phyloP scores from a whole-genome alignment of 2,888 invertebrate species.

The Scaptomyza tumidula region DNA sequence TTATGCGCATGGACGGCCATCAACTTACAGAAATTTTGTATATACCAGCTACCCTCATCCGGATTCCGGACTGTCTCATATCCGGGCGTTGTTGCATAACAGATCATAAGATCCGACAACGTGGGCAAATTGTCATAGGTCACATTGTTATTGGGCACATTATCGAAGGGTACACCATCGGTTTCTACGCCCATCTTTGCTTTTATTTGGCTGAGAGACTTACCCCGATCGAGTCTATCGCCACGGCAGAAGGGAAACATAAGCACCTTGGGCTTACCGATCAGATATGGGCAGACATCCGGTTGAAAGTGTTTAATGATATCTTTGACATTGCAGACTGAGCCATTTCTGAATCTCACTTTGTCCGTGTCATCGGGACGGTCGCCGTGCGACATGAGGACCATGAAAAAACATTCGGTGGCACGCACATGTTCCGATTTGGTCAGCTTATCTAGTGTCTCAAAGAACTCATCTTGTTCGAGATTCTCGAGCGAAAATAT shows the following conservation, averaged over 20 bases:
- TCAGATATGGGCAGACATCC: slow-evolving; percentile 85
- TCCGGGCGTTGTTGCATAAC: slow-evolving; percentile 87
- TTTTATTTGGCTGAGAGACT: slow-evolving; percentile 46
- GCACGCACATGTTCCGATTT: slow-evolving; percentile 83
- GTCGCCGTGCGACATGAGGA: slow-evolving; percentile 89
- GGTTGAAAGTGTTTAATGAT: slow-evolving; percentile 88
- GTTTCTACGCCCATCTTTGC: slow-evolving; percentile 35
- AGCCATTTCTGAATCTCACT: slow-evolving; percentile 87
- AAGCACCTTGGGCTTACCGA: slow-evolving; percentile 89
- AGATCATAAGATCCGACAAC: slow-evolving; percentile 88
- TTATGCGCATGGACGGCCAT: slow-evolving; percentile 88
- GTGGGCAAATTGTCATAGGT: slow-evolving; percentile 72
- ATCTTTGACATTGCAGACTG: slow-evolving; percentile 85
- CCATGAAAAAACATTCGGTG: slow-evolving; percentile 88
- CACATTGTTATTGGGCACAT: slow-evolving; percentile 64
- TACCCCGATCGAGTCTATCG: slow-evolving; percentile 78
- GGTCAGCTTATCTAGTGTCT: slow-evolving; percentile 84
- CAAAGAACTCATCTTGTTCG: slow-evolving; percentile 83
- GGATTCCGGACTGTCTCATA: slow-evolving; percentile 86
- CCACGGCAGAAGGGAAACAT: slow-evolving; percentile 89
- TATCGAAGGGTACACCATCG: slow-evolving; percentile 20
- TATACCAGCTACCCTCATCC: slow-evolving; percentile 89
- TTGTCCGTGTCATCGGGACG: slow-evolving; percentile 85
- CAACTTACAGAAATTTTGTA: slow-evolving; percentile 88
- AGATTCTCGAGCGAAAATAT: slow-evolving; percentile 79